These are phyloP conservation scores for Larimichthys polyactis DNA, from an alignment of 2,113 vertebrate genomes.

Conservation along the genomic window DNA sequence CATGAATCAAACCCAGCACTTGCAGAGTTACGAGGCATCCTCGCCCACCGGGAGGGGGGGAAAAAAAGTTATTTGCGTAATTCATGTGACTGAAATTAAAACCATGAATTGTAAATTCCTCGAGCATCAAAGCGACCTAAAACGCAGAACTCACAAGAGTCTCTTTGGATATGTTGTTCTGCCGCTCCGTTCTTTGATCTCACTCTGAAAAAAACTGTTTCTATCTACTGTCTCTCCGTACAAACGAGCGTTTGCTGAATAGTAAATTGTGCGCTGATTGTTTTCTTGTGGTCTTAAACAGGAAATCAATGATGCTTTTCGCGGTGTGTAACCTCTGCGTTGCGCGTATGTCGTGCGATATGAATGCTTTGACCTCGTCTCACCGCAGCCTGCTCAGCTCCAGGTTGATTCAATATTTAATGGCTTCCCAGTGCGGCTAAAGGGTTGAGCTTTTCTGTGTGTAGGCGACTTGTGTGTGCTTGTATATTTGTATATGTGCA, in stretches of 20 bases:
- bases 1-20: slow-evolving; percentile 21
- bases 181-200: slow-evolving; percentile 25
- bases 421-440: slow-evolving; percentile 27
- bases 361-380: slow-evolving; percentile 65
- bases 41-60: neutral
- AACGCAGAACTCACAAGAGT: slow-evolving; percentile 22
- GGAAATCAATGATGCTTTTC: slow-evolving; percentile 67
- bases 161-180: slow-evolving; percentile 9
- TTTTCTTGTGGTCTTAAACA: slow-evolving; percentile 64
- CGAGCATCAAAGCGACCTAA: slow-evolving; percentile 13
- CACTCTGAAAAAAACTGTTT: slow-evolving; percentile 40
- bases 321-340: slow-evolving; percentile 45
- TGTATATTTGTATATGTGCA: slow-evolving; percentile 33
- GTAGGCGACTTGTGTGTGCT: slow-evolving; percentile 8
- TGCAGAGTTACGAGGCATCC: neutral
- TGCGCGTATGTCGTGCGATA: slow-evolving; percentile 22
- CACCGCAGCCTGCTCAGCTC: slow-evolving; percentile 33
- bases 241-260: slow-evolving; percentile 55
- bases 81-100: slow-evolving; percentile 51
- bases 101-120: slow-evolving; percentile 48
- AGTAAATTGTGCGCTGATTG: slow-evolving; percentile 64
- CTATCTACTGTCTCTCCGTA: slow-evolving; percentile 41
- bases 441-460: slow-evolving; percentile 20
- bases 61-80: slow-evolving; percentile 19
- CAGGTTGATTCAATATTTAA: slow-evolving; percentile 69